Base-by-base conservation (phyloP, 2,113 vertebrate genomes). In the Anoura caudifer region DNA sequence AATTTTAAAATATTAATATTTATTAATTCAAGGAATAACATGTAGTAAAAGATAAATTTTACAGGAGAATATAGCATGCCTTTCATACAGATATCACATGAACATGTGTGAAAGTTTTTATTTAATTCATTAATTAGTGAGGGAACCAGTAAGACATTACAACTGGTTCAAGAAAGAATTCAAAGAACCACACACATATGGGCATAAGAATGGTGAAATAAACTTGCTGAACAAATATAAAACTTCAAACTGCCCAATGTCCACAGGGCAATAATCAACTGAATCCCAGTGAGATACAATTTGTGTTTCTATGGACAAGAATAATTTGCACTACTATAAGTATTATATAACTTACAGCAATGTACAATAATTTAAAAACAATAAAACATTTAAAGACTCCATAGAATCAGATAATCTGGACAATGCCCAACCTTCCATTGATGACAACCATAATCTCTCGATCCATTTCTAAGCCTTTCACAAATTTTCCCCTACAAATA, bases 191-290 rank as follows among this genome's bases (percentile, higher is more conserved):
- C 77, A 77, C 43, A 87, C 79, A 69, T 59, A 59, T 17, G 19
- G 28, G 24, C 36, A 65, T 85, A 73, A 31, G 56, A 94, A 76
- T 65, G 22, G 43, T 41, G 7, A 90, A 91, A 93, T 89, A 97
- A 94, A 91, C 94, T 95, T 96, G 88, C 47, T 92, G 81, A 91
- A 93, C 70, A 94, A 75, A 84, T 80, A 36, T 90, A 92, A 92
- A 96, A 70, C 83, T 92, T 96, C 77, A 77, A 93, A 95, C 83
- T 95, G 50, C 45, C 96, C 63, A 65, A 43, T 79, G 61, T 77
- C 84, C 59, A 95, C 3, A 81, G 17, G 47, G 41, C 61, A 94
- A 87, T 93, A 88, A 95, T 96, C 65, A 95, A 59, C 52, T 85
- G 81, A 97, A 72, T 93, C 73, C 31, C 73, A 95, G 82, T 76